Evolutionary conservation across 2,113 vertebrate genomes (phyloP).

Genomic region (Pelmatolapia mariae): DNA sequence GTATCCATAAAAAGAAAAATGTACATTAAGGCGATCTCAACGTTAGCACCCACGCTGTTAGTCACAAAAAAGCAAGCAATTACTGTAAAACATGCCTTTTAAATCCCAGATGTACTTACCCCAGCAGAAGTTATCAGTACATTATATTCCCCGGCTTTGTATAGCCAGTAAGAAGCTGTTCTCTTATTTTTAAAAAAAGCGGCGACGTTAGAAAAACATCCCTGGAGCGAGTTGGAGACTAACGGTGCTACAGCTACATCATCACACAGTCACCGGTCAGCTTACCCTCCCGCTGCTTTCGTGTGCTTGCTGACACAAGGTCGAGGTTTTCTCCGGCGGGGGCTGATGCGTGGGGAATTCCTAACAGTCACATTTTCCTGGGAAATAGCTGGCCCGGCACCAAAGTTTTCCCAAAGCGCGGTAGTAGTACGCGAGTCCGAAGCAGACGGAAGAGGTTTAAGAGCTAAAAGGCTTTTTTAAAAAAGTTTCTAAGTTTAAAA

Average conservation of each 20-base stretch:
- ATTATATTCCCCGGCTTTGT: not conserved
- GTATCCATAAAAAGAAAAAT: not conserved
- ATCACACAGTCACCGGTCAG: constrained; percentile 11
- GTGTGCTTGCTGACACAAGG: constrained; percentile 53
- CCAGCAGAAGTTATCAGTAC: not conserved
- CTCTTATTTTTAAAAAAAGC: not conserved
- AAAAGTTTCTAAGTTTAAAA: not conserved
- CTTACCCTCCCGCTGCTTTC: constrained; percentile 21
- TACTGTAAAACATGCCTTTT: not conserved
- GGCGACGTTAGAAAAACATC: not conserved
- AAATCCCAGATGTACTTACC: constrained; percentile 28
- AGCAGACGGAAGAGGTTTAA: not conserved
- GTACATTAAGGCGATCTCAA: not conserved
- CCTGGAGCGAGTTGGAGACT: not conserved
- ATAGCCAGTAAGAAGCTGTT: not conserved
- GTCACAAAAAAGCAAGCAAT: not conserved
- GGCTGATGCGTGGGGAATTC: constrained; percentile 73
- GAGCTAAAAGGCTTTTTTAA: not conserved
- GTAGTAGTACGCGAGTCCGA: not conserved
- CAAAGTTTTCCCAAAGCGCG: constrained; percentile 1
- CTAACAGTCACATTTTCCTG: constrained; percentile 77
- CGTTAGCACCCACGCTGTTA: not conserved
- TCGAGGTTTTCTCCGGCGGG: constrained; percentile 57
- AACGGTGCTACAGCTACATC: constrained; percentile 14
- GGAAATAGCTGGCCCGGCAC: constrained; percentile 58